Base-by-base conservation (phyloP, 2,888 invertebrate genomes). In the Aleiodes leptofemur region DNA sequence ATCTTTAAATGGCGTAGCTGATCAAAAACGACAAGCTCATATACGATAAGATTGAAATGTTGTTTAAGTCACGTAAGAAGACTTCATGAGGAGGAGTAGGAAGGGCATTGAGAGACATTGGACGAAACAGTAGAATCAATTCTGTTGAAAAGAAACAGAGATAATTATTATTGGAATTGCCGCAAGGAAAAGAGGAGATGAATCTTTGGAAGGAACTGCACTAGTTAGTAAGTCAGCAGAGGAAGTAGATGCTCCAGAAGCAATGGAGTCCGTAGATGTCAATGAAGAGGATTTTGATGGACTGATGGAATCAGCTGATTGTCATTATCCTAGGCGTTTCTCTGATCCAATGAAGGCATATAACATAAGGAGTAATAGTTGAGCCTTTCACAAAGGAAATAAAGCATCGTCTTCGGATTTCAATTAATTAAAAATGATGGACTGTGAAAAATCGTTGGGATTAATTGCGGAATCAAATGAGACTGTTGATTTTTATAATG, bases 121-220 rank as follows among this genome's bases (percentile, higher is more conserved):
- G 89, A 1, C 89, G 89, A 69, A 89, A 89, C 57, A 88, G 88
- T 79, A 84, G 87, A 59, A 85, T 89, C 51, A 88, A 88, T 74
- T 88, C 92, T 1, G 91, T 94, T 34, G 93, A 93, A 81, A 94
- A 94, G 86, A 93, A 93, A 79, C 94, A 95, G 85, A 89, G 94
- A 76, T 94, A 92, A 0, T 89, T 95, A 73, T 87, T 94, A 73
- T 86, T 94, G 75, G 93, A 93, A 85, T 90, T 94, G 78, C 92
- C 94, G 82, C 93, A 93, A 83, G 94, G 94, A 84, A 91, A 93
- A 82, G 92, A 93, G 78, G 94, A 94, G 86, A 93, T 95, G 87
- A 91, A 92, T 86, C 91, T 92, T 80, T 83, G 92, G 77, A 91
- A 91, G 84, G 91, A 91, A 82, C 88, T 91, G 76, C 91, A 92